These are phyloP conservation scores for Staurois parvus DNA, from an alignment of 2,797 vertebrate genomes.

Conservation along the genomic window DNA sequence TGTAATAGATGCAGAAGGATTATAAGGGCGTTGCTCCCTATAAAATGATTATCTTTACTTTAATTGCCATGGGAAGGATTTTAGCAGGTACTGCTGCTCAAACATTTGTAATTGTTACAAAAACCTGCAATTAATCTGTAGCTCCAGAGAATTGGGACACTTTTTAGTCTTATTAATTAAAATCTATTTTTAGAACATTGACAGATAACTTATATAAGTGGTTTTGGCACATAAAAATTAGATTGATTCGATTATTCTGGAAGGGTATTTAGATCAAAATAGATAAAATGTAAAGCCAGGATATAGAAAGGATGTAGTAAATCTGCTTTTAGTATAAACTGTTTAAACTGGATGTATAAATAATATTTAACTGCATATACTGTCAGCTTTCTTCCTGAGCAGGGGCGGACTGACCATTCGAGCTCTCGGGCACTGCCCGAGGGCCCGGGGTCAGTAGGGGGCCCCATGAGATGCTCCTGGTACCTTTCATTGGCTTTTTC, in stretches of 20 bases:
- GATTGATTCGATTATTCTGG: neutral
- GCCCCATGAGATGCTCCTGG: too few relatives aligned
- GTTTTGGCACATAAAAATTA: neutral
- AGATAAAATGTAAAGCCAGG: neutral
- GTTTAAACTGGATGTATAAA: too few relatives aligned
- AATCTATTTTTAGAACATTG: neutral
- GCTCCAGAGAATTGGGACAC: constrained; percentile 14
- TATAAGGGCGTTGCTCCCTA: constrained; percentile 17
- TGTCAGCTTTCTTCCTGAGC: neutral
- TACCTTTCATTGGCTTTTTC: too few relatives aligned
- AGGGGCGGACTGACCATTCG: too few relatives aligned
- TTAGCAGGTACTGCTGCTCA: constrained; percentile 16
- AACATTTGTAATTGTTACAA: constrained; percentile 19
- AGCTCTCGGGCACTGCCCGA: too few relatives aligned
- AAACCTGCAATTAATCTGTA: constrained; percentile 24
- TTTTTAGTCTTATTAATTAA: neutral
- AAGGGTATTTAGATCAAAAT: neutral
- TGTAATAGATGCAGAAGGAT: constrained; percentile 28
- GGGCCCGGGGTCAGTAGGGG: too few relatives aligned
- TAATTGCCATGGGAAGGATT: constrained; percentile 3
- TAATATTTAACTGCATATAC: neutral
- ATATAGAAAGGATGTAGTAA: neutral
- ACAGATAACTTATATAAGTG: neutral
- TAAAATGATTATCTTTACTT: constrained; percentile 28
- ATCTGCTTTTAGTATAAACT: too few relatives aligned